These are phyloP conservation scores for Neoscelio sp. DNA, from an alignment of 2,888 invertebrate genomes.

Conservation along the genomic window DNA sequence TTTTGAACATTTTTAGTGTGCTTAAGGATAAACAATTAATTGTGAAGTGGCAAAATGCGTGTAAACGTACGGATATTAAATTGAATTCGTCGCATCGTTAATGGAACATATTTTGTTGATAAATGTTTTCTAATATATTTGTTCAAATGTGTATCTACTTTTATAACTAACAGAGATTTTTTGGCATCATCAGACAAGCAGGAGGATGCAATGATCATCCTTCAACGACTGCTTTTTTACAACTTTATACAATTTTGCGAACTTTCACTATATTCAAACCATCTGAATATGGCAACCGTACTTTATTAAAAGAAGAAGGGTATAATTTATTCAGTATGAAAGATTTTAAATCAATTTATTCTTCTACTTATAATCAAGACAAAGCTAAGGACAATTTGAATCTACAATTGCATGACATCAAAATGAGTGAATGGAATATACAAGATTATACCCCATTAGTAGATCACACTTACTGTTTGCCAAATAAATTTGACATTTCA, in stretches of 20 bases:
- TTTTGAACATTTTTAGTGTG: no score
- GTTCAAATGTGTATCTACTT: background rate
- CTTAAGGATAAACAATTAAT: no score
- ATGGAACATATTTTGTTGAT: background rate
- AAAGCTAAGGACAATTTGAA: background rate
- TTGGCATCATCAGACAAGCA: conserved; percentile 3
- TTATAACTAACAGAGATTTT: conserved; percentile 10
- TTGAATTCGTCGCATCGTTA: no score
- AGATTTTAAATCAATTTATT: no score
- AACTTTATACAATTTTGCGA: no score
- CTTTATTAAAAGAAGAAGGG: no score
- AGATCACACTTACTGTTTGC: background rate
- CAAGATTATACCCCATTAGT: background rate
- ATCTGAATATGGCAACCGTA: no score
- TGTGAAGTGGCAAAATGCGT: no score
- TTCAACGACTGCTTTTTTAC: background rate
- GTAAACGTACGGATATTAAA: no score
- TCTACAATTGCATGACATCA: background rate
- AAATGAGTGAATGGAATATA: background rate
- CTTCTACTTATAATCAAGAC: background rate
- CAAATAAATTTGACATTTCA: background rate
- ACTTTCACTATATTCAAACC: no score
- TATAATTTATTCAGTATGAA: no score
- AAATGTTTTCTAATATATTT: background rate
- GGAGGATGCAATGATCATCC: conserved; percentile 16